phyloP scores from a whole-genome alignment of 2,888 invertebrate genomes.

The Ephialtes manifestator region DNA sequence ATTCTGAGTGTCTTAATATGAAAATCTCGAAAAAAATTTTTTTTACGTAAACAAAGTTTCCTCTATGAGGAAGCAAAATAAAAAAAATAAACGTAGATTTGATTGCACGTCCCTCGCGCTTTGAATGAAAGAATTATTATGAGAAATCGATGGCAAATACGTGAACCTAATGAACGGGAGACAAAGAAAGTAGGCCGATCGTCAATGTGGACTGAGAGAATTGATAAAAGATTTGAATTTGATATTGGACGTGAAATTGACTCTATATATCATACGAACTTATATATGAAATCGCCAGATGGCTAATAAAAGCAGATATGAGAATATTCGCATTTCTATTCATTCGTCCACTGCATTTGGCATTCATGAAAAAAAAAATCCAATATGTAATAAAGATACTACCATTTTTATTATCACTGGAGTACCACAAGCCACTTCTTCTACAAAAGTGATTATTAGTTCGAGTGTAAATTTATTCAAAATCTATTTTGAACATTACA shows the following conservation, averaged over 20 bases:
- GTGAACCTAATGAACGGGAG: neutral
- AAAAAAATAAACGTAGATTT: neutral
- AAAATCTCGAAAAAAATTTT: no score
- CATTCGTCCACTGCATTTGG: neutral
- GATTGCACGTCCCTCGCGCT: neutral
- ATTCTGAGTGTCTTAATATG: no score
- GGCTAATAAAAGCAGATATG: slow-evolving; percentile 7
- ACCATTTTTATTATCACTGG: neutral
- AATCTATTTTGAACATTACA: neutral
- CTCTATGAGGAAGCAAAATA: neutral
- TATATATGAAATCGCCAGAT: neutral
- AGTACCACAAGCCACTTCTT: neutral
- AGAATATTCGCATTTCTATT: slow-evolving; percentile 25
- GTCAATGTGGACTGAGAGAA: neutral
- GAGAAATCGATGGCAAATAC: slow-evolving; percentile 1
- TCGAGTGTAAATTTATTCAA: neutral
- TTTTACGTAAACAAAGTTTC: no score
- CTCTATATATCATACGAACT: neutral
- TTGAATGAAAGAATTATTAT: neutral
- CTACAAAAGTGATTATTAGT: neutral
- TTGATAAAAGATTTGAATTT: neutral
- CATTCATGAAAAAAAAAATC: slow-evolving; percentile 3
- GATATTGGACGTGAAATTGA: neutral
- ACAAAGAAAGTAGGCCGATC: slow-evolving; percentile 15
- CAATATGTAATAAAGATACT: neutral